Percentiles rank a stretch among this genome's conserved stretches.
Evolutionary conservation across 2,113 vertebrate species (phyloP).

Genomic region (Potamarius usumacintae): DNA sequence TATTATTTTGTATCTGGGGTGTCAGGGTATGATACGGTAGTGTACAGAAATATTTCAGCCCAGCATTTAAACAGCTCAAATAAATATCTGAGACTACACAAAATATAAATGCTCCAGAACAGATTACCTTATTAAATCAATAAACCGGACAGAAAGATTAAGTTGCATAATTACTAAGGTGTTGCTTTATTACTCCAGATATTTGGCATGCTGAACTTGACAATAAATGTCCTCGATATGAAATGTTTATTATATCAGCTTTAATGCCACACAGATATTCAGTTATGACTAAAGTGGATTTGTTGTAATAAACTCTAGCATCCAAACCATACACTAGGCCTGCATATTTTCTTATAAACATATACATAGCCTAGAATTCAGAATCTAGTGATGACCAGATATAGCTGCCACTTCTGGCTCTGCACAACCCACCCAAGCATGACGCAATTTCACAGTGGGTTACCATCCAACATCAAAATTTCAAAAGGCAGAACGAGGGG

Average conservation of each 20-base stretch:
- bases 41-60: neutral
- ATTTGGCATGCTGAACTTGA: neutral
- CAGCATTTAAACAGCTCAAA: neutral
- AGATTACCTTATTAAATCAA: neutral
- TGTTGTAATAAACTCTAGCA: neutral
- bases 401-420: constrained; percentile 31
- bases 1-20: constrained; percentile 5
- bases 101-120: neutral
- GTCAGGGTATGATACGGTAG: neutral
- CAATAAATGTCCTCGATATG: neutral
- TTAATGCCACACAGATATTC: neutral
- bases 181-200: neutral
- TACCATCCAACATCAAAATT: constrained; percentile 42
- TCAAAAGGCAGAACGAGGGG: constrained; percentile 33
- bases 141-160: neutral
- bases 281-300: neutral
- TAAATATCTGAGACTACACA: neutral
- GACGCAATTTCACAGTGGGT: constrained; percentile 45
- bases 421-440: constrained; percentile 35
- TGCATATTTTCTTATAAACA: constrained; percentile 4
- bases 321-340: neutral
- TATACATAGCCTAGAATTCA: constrained; percentile 1
- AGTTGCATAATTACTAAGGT: neutral
- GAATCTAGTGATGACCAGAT: constrained; percentile 29
- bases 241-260: neutral